Conservation (phyloP, 1,140 invertebrate species). For the Drosophila sproati region DNA sequence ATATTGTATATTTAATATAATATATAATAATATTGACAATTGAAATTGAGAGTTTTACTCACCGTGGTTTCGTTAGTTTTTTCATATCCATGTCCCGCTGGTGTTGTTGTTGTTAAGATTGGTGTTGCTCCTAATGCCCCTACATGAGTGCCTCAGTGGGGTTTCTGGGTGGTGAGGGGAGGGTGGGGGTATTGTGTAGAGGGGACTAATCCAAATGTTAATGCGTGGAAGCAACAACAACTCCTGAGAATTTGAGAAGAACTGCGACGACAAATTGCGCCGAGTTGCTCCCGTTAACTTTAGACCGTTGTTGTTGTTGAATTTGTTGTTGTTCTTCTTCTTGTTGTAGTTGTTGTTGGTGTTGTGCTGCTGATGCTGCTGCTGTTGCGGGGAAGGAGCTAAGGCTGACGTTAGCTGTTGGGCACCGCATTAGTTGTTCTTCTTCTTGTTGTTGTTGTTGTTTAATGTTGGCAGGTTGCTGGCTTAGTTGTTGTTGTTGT, state of each 20-base stretch:
- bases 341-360: slow-evolving; percentile 7
- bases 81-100: slow-evolving; percentile 73
- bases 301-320: slow-evolving; percentile 10
- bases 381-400: slow-evolving; percentile 22
- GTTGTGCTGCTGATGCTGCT: slow-evolving; percentile 9
- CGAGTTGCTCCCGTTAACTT: slow-evolving; percentile 22
- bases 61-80: slow-evolving; percentile 77
- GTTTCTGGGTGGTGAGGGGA: not conserved
- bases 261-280: slow-evolving; percentile 11
- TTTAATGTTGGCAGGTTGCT: slow-evolving; percentile 63
- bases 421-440: slow-evolving; percentile 65
- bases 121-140: slow-evolving; percentile 35
- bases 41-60: slow-evolving; percentile 20
- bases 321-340: slow-evolving; percentile 24
- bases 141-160: slow-evolving; percentile 43
- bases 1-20: too few species aligned
- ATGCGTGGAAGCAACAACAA: slow-evolving; percentile 29
- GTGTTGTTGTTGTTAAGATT: slow-evolving; percentile 38
- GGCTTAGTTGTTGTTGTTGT: slow-evolving; percentile 50
- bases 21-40: too few species aligned
- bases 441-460: slow-evolving; percentile 25
- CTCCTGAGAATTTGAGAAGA: slow-evolving; percentile 38
- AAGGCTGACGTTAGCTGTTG: slow-evolving; percentile 34
- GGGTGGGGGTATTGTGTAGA: not conserved
- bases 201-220: slow-evolving; percentile 48